A percentile compares a stretch with the other conserved stretches of the same genome.
Evolutionary conservation across 1,140 invertebrate genomes (phyloP).

Genomic region (Cyphomyrmex costatus): DNA sequence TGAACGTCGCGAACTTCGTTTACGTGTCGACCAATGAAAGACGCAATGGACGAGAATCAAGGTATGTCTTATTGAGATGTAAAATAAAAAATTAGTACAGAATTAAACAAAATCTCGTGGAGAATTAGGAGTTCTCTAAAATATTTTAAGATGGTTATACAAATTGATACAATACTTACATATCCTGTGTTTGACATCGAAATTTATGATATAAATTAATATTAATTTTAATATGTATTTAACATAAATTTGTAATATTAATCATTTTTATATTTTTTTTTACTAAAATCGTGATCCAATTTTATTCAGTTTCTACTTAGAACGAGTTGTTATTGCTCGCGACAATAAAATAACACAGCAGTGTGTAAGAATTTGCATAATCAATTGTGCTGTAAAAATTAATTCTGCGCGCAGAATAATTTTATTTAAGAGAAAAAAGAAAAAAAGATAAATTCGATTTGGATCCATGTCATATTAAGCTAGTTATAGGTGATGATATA

Average conservation of each 20-base stretch:
- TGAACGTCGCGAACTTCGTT: background rate
- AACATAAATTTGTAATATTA: background rate
- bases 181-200: background rate
- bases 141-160: background rate
- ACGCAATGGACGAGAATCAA: slow-evolving; percentile 19
- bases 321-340: background rate
- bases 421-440: background rate
- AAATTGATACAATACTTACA: background rate
- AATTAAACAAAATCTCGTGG: background rate
- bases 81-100: slow-evolving; percentile 28
- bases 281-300: background rate
- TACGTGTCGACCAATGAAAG: background rate
- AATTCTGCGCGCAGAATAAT: too few species aligned
- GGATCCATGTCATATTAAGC: background rate
- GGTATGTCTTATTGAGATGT: slow-evolving; percentile 5
- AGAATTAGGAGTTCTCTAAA: background rate
- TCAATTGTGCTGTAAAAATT: background rate
- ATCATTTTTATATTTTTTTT: background rate
- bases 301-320: background rate
- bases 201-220: background rate
- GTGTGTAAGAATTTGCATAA: background rate
- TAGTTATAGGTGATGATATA: background rate
- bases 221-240: too few species aligned
- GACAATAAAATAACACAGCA: background rate
- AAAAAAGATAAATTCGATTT: background rate